Conservation (phyloP, 2,113 vertebrate genomes). For the Etia nguti region DNA sequence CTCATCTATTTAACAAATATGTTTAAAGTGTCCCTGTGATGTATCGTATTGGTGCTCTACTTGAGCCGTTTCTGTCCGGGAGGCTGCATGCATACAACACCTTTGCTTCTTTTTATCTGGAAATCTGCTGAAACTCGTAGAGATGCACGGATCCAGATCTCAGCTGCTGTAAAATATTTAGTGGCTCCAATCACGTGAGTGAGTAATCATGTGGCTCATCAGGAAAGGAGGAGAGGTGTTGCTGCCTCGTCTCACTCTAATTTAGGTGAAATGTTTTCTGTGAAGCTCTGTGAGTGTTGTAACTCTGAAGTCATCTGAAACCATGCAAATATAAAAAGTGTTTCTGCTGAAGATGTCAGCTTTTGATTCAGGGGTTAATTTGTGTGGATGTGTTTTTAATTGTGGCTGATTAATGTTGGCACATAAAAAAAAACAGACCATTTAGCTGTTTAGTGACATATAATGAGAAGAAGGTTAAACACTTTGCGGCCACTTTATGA, state of each 20-base stretch:
- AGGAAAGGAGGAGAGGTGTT: not conserved
- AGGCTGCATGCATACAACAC: not conserved
- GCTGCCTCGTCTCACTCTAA: not conserved
- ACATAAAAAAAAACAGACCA: not conserved
- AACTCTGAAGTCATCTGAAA: not conserved
- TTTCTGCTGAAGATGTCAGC: not conserved
- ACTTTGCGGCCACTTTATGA: not conserved
- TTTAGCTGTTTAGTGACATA: not conserved
- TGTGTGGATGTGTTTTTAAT: not conserved
- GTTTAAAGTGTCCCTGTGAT: not conserved
- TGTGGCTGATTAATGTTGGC: not conserved
- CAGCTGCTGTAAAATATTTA: constrained; percentile 6
- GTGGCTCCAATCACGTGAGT: not conserved
- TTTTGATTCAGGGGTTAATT: not conserved
- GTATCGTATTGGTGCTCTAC: not conserved
- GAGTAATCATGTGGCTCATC: constrained; percentile 9
- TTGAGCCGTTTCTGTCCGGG: not conserved
- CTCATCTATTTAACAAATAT: not conserved
- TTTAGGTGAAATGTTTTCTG: not conserved
- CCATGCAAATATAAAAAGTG: not conserved
- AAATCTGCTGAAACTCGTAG: not conserved
- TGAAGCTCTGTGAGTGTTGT: not conserved
- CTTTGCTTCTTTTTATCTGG: not conserved
- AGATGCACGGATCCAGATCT: not conserved
- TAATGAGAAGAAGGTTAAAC: not conserved